phyloP scores from a whole-genome alignment of 2,797 vertebrate genomes.

The Pseudomugil gertrudae region DNA sequence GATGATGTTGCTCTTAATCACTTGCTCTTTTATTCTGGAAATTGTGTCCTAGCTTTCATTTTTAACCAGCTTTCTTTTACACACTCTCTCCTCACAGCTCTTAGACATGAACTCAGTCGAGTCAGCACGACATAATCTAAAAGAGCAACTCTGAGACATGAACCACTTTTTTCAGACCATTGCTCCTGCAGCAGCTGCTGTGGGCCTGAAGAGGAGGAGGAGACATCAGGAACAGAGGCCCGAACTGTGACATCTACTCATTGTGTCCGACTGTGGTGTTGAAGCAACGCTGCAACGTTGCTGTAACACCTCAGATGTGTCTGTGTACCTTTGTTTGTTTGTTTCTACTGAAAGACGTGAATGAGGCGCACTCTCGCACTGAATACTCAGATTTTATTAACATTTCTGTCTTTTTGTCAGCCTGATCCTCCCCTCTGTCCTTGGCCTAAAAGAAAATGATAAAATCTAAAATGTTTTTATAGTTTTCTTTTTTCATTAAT shows the following conservation, averaged over 20 bases:
- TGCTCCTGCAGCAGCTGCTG: conserved; percentile 76
- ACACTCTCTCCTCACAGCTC: conserved; percentile 81
- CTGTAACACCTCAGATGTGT: conserved; percentile 64
- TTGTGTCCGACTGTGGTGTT: conserved; percentile 68
- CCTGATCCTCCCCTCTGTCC: conserved; percentile 51
- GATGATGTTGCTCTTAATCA: background rate
- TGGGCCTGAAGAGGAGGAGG: conserved; percentile 64
- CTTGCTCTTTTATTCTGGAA: no score
- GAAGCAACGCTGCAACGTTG: conserved; percentile 59
- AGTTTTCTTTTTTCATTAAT: conserved; percentile 71
- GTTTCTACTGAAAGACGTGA: conserved; percentile 46
- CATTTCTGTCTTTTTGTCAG: conserved; percentile 76
- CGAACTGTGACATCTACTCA: conserved; percentile 77
- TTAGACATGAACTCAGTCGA: conserved; percentile 98
- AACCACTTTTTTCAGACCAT: conserved; percentile 65
- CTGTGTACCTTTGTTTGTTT: conserved; percentile 61
- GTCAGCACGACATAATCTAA: conserved; percentile 94
- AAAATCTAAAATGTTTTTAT: conserved; percentile 65
- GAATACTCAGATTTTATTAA: conserved; percentile 77
- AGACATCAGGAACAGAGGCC: conserved; percentile 68
- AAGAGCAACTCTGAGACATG: conserved; percentile 55
- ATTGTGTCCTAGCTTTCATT: background rate
- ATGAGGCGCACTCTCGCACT: conserved; percentile 71
- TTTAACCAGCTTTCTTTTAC: conserved; percentile 10
- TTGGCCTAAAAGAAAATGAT: conserved; percentile 63